These are phyloP conservation scores for Acanthococcus lagerstroemiae DNA, from an alignment of 2,888 invertebrate species.

Conservation along the genomic window DNA sequence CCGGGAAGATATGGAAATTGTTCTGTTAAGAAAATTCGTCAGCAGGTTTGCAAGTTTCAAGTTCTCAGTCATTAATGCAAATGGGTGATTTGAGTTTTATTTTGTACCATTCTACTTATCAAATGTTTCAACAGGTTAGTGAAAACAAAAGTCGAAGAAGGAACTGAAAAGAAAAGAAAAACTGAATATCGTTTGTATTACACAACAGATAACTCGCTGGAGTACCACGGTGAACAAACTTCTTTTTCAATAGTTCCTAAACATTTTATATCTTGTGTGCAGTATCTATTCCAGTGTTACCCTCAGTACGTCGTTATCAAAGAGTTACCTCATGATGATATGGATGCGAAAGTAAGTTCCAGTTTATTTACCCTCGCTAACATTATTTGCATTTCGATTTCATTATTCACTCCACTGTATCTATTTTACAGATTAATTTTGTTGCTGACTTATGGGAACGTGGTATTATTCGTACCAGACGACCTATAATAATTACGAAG, in stretches of 20 bases:
- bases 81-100: background rate
- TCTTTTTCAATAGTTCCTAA: conserved; percentile 65
- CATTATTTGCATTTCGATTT: background rate
- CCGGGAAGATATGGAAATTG: conserved; percentile 50
- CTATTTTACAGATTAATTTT: conserved; percentile 39
- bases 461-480: conserved; percentile 64
- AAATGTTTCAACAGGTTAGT: conserved; percentile 20
- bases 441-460: conserved; percentile 71
- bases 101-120: background rate
- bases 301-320: conserved; percentile 56
- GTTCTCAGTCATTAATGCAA: background rate
- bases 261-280: conserved; percentile 29
- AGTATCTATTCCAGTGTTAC: conserved; percentile 32
- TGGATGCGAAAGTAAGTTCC: conserved; percentile 52
- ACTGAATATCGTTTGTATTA: conserved; percentile 58
- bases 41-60: conserved; percentile 44
- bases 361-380: background rate
- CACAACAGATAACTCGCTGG: conserved; percentile 70
- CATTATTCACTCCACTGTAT: background rate
- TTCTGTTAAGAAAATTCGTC: conserved; percentile 45
- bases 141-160: conserved; percentile 39
- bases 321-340: conserved; percentile 55
- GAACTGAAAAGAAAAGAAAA: conserved; percentile 5
- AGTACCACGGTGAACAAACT: conserved; percentile 71
- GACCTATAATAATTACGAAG: conserved; percentile 44